phyloP scores from a whole-genome alignment of 1,140 invertebrate genomes.

The Caerostris extrusa region DNA sequence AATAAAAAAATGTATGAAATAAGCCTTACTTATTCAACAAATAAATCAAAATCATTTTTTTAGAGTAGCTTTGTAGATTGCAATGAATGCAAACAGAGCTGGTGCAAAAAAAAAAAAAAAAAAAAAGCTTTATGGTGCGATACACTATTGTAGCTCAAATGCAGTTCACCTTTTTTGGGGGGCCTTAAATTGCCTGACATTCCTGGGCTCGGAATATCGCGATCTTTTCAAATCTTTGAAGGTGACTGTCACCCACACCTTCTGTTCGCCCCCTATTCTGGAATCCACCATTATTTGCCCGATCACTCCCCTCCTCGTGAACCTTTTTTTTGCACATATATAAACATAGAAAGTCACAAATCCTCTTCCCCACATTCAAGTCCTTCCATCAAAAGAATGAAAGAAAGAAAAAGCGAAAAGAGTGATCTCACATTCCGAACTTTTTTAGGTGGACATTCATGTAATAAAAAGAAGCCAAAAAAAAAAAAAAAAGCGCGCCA shows the following conservation, averaged over 20 bases:
- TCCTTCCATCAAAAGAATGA: background rate
- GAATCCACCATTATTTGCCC: background rate
- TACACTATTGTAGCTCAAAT: background rate
- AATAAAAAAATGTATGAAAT: too few species aligned
- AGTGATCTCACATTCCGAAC: background rate
- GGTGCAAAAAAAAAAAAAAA: too few species aligned
- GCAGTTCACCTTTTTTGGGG: background rate
- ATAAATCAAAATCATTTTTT: too few species aligned
- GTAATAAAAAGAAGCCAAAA: background rate
- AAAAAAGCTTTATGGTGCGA: background rate
- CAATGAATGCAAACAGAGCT: too few species aligned
- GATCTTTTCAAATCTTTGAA: background rate
- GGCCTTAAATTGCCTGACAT: background rate
- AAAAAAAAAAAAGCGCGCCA: background rate
- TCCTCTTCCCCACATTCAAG: background rate
- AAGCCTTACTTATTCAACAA: too few species aligned
- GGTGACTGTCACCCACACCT: conserved; percentile 22
- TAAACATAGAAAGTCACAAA: conserved; percentile 12
- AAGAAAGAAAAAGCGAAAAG: background rate
- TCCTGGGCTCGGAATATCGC: background rate
- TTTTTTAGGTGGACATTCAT: background rate
- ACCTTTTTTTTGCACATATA: background rate
- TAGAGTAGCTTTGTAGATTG: too few species aligned
- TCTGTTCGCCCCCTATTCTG: background rate
- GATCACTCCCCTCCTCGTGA: background rate